A percentile compares a stretch with the other conserved stretches of the same genome.
These are phyloP conservation scores for Phaedon cochleariae DNA, from an alignment of 2,888 invertebrate species.

Conservation along the genomic window DNA sequence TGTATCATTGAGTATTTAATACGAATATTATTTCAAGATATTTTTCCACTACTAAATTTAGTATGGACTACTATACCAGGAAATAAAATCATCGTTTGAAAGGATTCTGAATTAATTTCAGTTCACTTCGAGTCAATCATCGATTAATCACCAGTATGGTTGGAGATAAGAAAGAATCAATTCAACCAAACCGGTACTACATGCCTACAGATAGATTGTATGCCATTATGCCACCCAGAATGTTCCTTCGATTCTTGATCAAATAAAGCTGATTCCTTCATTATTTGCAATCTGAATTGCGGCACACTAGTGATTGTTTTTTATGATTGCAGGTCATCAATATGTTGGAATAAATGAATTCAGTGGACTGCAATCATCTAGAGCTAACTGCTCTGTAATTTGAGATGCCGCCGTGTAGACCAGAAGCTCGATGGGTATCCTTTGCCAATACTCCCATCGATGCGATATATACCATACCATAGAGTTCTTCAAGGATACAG, in stretches of 20 bases:
- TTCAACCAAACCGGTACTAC: not conserved
- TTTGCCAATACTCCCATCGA: not conserved
- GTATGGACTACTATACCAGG: too few species aligned
- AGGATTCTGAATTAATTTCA: not conserved
- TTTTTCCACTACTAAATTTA: too few species aligned
- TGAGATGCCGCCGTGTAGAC: conserved; percentile 34
- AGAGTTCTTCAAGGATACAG: too few species aligned
- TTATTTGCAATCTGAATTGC: conserved; percentile 5
- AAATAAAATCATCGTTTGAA: not conserved
- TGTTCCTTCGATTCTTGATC: not conserved
- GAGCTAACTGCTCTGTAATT: conserved; percentile 30
- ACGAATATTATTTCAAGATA: too few species aligned
- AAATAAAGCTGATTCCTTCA: not conserved
- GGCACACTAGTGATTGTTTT: conserved; percentile 20
- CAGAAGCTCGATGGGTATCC: conserved; percentile 24
- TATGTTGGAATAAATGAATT: conserved; percentile 32
- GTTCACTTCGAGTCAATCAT: not conserved
- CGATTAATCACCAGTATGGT: not conserved
- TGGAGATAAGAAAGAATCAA: not conserved
- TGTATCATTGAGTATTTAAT: too few species aligned
- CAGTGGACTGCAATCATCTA: conserved; percentile 27
- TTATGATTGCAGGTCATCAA: conserved; percentile 31
- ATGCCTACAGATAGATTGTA: not conserved
- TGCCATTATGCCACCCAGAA: not conserved
- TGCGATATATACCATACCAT: not conserved